Base-by-base conservation (phyloP, 2,113 vertebrate genomes). In the Thermophis baileyi region DNA sequence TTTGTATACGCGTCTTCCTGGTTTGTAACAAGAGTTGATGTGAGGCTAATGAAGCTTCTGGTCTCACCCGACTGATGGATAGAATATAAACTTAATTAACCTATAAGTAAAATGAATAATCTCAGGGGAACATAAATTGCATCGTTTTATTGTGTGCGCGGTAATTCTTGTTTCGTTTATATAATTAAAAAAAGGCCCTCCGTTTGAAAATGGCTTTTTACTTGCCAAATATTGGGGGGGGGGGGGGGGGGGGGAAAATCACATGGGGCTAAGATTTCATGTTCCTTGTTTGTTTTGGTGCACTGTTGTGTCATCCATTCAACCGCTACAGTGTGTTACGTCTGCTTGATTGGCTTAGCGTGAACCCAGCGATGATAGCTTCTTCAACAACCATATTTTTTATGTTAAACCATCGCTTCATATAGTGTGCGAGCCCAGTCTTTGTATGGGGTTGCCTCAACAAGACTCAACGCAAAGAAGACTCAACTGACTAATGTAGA, bases 1-100 rank as follows among this genome's bases (percentile, higher is more conserved):
- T 97, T 96, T 96, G 94, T 96, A 94, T 96, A 98, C 95, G 94
- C 24, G 18, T 94, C 35, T 44, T 81, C 74, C 94, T 92, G 94
- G 94, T 93, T 92, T 94, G 92, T 90, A 96, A 94, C 93, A 93
- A 27, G 91, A 94, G 94, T 95, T 92, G 94, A 91, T 93, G 88
- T 95, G 95, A 94, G 95, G 95, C 0, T 93, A 93, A 93, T 94
- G 49, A 57, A 46, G 30, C 90, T 89, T 97, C 90, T 96, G 95
- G 94, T 91, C 95, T 95, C 95, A 49, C 74, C 95, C 88, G 93
- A 22, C 91, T 60, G 94, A 27, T 94, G 94, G 91, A 94, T 95
- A 93, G 74, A 94, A 94, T 94, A 86, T 91, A 94, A 89, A 93
- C 95, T 22, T 92, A 94, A 91, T 93, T 94, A 94, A 94, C 94